Percentiles rank a stretch among this genome's conserved stretches.
Evolutionary conservation across 2,888 invertebrate species (phyloP).

Genomic region (Sarcophaga variegata): DNA sequence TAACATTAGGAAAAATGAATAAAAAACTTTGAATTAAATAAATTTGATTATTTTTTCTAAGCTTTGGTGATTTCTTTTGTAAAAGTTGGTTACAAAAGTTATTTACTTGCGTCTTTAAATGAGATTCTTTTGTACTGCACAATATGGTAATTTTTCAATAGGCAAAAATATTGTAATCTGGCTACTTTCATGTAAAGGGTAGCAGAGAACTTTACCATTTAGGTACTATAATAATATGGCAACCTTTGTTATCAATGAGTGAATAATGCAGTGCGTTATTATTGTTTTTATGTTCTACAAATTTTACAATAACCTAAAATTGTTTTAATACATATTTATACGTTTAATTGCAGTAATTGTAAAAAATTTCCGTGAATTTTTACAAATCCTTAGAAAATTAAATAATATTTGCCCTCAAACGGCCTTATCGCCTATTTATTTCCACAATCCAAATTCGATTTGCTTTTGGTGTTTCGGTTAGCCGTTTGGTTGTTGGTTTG

Average conservation of each 20-base stretch:
- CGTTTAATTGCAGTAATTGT: neutral
- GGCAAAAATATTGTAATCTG: neutral
- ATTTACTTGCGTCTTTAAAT: no score
- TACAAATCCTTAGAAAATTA: neutral
- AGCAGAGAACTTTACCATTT: neutral
- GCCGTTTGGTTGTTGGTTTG: conserved; percentile 63
- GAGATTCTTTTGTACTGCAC: no score
- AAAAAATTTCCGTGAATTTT: neutral
- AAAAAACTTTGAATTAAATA: no score
- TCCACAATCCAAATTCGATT: conserved; percentile 46
- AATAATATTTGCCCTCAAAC: neutral
- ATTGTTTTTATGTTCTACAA: neutral
- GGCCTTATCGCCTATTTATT: conserved; percentile 47
- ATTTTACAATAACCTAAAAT: conserved; percentile 33
- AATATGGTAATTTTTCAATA: neutral
- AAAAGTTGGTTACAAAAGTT: no score
- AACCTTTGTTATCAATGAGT: neutral
- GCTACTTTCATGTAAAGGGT: neutral
- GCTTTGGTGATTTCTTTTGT: no score
- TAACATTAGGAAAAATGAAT: no score
- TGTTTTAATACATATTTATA: neutral
- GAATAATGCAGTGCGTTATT: neutral
- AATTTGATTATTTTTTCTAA: no score
- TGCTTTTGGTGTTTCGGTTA: conserved; percentile 37
- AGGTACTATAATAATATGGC: conserved; percentile 9